phyloP scores from a whole-genome alignment of 2,888 invertebrate genomes.

The Pachycephus smyrnensis region DNA sequence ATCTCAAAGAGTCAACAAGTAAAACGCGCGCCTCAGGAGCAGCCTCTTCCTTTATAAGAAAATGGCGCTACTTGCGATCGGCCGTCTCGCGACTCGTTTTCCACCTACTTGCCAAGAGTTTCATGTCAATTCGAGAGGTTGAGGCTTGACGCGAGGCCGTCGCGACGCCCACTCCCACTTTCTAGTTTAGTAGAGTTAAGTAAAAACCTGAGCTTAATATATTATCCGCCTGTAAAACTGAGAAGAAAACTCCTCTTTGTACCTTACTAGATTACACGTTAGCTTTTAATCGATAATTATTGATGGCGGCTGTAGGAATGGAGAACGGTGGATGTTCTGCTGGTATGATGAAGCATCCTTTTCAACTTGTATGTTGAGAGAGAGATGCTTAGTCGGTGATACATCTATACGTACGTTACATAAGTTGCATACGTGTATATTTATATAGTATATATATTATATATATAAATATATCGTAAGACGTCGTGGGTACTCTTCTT shows the following conservation, averaged over 20 bases:
- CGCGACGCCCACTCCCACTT: neutral
- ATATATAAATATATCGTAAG: constrained; percentile 24
- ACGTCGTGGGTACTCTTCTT: constrained; percentile 31
- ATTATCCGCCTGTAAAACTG: constrained; percentile 48
- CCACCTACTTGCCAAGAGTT: constrained; percentile 28
- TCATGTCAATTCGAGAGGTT: constrained; percentile 27
- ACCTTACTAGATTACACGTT: constrained; percentile 50
- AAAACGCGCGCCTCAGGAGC: neutral
- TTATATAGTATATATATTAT: constrained; percentile 1
- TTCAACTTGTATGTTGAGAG: constrained; percentile 15
- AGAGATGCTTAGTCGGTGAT: constrained; percentile 34
- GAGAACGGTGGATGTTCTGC: neutral
- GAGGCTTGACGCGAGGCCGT: constrained; percentile 12
- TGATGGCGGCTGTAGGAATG: neutral
- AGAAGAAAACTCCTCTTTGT: constrained; percentile 55
- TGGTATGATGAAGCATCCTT: neutral
- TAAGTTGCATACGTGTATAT: too few species aligned
- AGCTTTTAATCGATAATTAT: constrained; percentile 9
- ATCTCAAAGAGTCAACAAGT: too few species aligned
- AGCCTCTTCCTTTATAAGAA: neutral
- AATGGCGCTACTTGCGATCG: constrained; percentile 24
- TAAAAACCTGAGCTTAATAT: constrained; percentile 55
- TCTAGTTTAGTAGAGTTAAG: constrained; percentile 25
- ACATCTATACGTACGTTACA: constrained; percentile 16
- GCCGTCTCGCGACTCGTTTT: constrained; percentile 27